Evolutionary conservation across 2,888 invertebrate genomes (phyloP).

Genomic region (Polymixis flavicincta): DNA sequence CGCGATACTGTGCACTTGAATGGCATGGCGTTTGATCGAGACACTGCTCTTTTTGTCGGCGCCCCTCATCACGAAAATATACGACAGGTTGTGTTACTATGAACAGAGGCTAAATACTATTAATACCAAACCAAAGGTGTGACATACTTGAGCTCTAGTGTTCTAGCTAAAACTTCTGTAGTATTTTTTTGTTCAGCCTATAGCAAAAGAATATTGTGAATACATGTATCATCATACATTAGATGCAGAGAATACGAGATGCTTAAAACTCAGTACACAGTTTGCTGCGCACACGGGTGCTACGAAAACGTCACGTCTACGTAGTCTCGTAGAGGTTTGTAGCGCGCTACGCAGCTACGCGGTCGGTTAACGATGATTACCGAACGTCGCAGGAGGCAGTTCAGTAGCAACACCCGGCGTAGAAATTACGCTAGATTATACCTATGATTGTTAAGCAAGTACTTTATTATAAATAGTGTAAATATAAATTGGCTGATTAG

Average conservation of each 20-base stretch:
- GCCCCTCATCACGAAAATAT: neutral
- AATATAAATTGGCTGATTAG: neutral
- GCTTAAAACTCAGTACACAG: neutral
- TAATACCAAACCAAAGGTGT: too few relatives aligned
- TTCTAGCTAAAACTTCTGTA: too few relatives aligned
- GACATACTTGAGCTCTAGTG: neutral
- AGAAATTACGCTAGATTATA: neutral
- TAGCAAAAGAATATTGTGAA: too few relatives aligned
- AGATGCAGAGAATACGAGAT: neutral
- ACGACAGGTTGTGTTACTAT: neutral
- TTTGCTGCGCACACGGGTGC: slow-evolving; percentile 20
- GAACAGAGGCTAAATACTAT: neutral
- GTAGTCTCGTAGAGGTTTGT: slow-evolving; percentile 28
- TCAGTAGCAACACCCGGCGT: slow-evolving; percentile 20
- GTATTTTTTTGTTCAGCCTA: neutral
- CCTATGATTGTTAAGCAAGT: neutral
- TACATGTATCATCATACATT: neutral
- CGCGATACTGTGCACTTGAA: slow-evolving; percentile 8
- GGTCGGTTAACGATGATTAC: slow-evolving; percentile 37
- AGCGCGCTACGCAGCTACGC: slow-evolving; percentile 57
- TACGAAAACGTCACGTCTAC: slow-evolving; percentile 38
- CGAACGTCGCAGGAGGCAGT: neutral
- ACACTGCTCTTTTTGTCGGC: slow-evolving; percentile 8
- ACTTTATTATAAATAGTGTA: neutral
- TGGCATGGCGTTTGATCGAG: slow-evolving; percentile 13